These are phyloP conservation scores for Drosophila kurseongensis DNA, from an alignment of 1,140 invertebrate genomes.

Conservation along the genomic window DNA sequence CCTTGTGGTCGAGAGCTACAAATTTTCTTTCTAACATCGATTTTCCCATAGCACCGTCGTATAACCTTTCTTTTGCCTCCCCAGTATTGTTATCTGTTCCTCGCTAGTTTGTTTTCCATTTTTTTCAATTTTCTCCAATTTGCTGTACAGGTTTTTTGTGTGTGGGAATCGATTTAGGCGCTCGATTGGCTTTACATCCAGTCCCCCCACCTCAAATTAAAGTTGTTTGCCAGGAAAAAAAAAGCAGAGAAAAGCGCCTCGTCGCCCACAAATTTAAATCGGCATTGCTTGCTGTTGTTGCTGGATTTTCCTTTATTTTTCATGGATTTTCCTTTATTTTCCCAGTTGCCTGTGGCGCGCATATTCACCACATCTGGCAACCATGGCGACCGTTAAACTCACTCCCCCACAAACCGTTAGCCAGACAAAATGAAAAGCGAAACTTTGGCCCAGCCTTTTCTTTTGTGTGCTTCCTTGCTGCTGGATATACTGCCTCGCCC, in stretches of 20 bases:
- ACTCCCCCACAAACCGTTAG: slow-evolving; percentile 50
- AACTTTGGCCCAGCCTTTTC: slow-evolving; percentile 55
- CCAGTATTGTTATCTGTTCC: slow-evolving; percentile 40
- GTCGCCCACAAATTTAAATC: slow-evolving; percentile 21
- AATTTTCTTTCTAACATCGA: slow-evolving; percentile 51
- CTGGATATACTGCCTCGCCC: slow-evolving; percentile 44
- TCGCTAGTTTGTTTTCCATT: slow-evolving; percentile 31
- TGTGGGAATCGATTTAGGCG: slow-evolving; percentile 42
- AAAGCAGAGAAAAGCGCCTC: slow-evolving; percentile 26
- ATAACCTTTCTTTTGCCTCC: slow-evolving; percentile 31
- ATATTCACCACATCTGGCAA: slow-evolving; percentile 68
- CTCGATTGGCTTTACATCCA: slow-evolving; percentile 25
- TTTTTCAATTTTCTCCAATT: slow-evolving; percentile 43
- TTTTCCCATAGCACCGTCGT: slow-evolving; percentile 42
- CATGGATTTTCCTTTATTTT: slow-evolving; percentile 15
- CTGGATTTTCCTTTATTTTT: slow-evolving; percentile 13
- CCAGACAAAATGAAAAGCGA: slow-evolving; percentile 72
- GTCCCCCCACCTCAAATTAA: slow-evolving; percentile 30
- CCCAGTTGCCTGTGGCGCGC: slow-evolving; percentile 23
- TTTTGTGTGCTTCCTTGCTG: slow-evolving; percentile 40
- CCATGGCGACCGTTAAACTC: slow-evolving; percentile 55
- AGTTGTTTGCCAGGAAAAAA: slow-evolving; percentile 20
- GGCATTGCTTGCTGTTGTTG: slow-evolving; percentile 12
- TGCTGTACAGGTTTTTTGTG: slow-evolving; percentile 32
- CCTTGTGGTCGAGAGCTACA: slow-evolving; percentile 45